Evolutionary conservation across 2,888 invertebrate genomes (phyloP), one percentile per base, ranked within the genome.

Genomic region (Drepanosiphum platanoidis): DNA sequence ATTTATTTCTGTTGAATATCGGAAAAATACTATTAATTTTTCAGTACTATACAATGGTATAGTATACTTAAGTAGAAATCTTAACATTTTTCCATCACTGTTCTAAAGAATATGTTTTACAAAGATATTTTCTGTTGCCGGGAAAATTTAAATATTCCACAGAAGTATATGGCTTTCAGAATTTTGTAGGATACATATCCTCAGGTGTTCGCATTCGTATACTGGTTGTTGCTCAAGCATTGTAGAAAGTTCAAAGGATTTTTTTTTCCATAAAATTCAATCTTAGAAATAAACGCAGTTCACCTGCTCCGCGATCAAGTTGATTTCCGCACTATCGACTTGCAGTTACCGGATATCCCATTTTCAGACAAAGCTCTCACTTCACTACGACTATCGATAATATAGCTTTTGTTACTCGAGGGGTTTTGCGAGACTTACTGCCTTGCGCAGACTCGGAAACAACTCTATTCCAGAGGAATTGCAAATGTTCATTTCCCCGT

Each of bases 251-350:
- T 80, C 80, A 80, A 80, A 80, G 80, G 36, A 52, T n/a, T 70
- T 80, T 80, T 79, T 70, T 70, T 27, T 18, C 13, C 39, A 30
- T 81, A 81, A 81, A 81, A 81, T 81, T 58, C 80, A 81, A 81
- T 81, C 58, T 58, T 36, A 81, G 70, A 39, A 70, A 81, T 71
- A 58, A 71, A 70, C 70, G 52, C 80, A 58, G 27, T 81, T 70
- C 79, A 68, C 68, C 79, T 68, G 66, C 52, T 52, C 34, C n/a
- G 8, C 64, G 80, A 81, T 71, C 80, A 32, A 81, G 36, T 68
- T 68, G 70, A 81, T 81, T 81, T 81, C 80, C 80, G 70, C 36
- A 22, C 58, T 81, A 39, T 58, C 58, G 80, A 81, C 70, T 70
- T 70, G 22, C 70, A 66, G 27, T 58, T 36, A 70, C 70, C 70